Conservation (phyloP, 2,113 vertebrate genomes). For the Centropristis striata region DNA sequence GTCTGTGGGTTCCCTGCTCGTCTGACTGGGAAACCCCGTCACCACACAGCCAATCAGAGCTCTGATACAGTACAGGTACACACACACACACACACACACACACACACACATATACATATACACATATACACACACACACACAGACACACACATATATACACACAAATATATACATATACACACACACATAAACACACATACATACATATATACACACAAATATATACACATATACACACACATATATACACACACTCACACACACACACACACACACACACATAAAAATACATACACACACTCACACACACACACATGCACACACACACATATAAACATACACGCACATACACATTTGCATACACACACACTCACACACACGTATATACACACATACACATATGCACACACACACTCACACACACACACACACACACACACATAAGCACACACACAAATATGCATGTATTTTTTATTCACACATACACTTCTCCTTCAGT, state of each 20-base stretch:
- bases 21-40: slow-evolving; percentile 86
- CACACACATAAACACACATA: too few relatives aligned
- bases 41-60: slow-evolving; percentile 78
- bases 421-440: too few relatives aligned
- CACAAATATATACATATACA: too few relatives aligned
- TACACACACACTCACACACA: background rate
- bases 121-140: slow-evolving; percentile 23
- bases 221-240: background rate
- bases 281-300: too few relatives aligned
- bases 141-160: too few relatives aligned
- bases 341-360: too few relatives aligned
- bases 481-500: too few relatives aligned
- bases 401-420: background rate
- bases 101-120: background rate
- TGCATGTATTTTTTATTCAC: too few relatives aligned
- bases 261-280: too few relatives aligned
- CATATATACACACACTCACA: background rate
- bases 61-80: slow-evolving; percentile 72
- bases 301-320: background rate
- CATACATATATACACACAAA: background rate
- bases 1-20: slow-evolving; percentile 89
- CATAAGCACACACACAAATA: too few relatives aligned
- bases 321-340: slow-evolving; percentile 24
- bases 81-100: slow-evolving; percentile 8
- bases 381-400: background rate